A percentile compares a stretch with the other conserved stretches of the same genome.
phyloP scores from a whole-genome alignment of 2,888 invertebrate genomes.

The Tenthredo notha region DNA sequence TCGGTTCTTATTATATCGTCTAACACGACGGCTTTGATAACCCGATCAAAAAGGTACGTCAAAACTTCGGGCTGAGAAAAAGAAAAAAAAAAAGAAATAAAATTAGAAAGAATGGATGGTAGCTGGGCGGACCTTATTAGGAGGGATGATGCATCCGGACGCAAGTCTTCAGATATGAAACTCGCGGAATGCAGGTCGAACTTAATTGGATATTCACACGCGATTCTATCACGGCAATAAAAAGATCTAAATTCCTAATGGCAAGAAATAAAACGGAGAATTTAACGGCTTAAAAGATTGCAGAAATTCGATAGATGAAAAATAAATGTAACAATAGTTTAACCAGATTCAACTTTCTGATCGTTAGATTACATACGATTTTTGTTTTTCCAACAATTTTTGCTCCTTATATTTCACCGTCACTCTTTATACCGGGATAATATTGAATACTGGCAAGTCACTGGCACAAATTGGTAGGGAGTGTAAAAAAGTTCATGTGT shows the following conservation, averaged over 20 bases:
- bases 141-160: constrained; percentile 56
- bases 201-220: constrained; percentile 46
- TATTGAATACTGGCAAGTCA: constrained; percentile 68
- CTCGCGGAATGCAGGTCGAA: constrained; percentile 25
- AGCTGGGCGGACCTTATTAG: constrained; percentile 59
- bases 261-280: not conserved
- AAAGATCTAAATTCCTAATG: not conserved
- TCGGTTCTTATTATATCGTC: constrained; percentile 65
- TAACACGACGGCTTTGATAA: constrained; percentile 65
- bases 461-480: constrained; percentile 70
- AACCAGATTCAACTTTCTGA: not conserved
- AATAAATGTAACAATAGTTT: not conserved
- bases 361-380: not conserved
- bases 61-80: constrained; percentile 45
- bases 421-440: not conserved
- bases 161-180: not conserved
- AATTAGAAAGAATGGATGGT: constrained; percentile 55
- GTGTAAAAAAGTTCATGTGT: constrained; percentile 53
- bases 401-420: not conserved
- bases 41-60: constrained; percentile 64
- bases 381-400: not conserved
- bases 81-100: constrained; percentile 58
- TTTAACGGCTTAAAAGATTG: not conserved
- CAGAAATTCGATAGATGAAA: not conserved
- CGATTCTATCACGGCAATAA: not conserved